These are phyloP conservation scores for Menidia beryllina DNA, from an alignment of 2,113 vertebrate genomes.

Conservation along the genomic window DNA sequence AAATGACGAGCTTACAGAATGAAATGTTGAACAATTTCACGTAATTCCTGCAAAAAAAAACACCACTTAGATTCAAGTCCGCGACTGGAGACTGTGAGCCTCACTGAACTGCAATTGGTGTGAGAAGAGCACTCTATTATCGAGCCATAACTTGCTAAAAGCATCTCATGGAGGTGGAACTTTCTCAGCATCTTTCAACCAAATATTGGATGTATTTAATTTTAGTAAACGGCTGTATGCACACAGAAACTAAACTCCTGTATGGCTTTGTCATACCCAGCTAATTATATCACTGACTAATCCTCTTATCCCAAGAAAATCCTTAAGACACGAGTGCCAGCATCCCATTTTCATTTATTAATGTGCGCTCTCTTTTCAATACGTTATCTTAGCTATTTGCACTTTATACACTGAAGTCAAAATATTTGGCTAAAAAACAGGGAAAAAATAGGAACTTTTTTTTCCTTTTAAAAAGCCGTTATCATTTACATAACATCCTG, in stretches of 20 bases:
- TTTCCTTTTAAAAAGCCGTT: constrained; percentile 70
- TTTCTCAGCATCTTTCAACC: no score
- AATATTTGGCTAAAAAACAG: constrained; percentile 78
- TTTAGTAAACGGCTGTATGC: no score
- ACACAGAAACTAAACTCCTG: no score
- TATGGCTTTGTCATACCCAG: constrained; percentile 16
- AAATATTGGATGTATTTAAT: no score
- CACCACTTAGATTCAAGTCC: no score
- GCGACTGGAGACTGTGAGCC: no score
- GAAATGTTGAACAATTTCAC: no score
- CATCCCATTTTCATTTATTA: constrained; percentile 75
- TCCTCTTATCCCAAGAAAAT: constrained; percentile 64
- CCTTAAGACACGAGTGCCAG: constrained; percentile 42
- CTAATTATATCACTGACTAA: constrained; percentile 64
- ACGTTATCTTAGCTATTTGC: constrained; percentile 76
- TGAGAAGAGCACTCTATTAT: no score
- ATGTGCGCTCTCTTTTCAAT: constrained; percentile 79
- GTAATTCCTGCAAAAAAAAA: no score
- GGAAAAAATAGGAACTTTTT: constrained; percentile 48
- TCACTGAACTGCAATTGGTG: no score
- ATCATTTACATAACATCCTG: constrained; percentile 75
- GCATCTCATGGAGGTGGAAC: no score
- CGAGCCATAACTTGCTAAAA: no score
- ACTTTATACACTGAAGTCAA: constrained; percentile 80
- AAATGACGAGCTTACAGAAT: background rate